Percentiles rank a stretch among this genome's conserved stretches.
These are phyloP conservation scores for Brienomyrus brachyistius DNA, from an alignment of 2,113 vertebrate genomes.

Conservation along the genomic window DNA sequence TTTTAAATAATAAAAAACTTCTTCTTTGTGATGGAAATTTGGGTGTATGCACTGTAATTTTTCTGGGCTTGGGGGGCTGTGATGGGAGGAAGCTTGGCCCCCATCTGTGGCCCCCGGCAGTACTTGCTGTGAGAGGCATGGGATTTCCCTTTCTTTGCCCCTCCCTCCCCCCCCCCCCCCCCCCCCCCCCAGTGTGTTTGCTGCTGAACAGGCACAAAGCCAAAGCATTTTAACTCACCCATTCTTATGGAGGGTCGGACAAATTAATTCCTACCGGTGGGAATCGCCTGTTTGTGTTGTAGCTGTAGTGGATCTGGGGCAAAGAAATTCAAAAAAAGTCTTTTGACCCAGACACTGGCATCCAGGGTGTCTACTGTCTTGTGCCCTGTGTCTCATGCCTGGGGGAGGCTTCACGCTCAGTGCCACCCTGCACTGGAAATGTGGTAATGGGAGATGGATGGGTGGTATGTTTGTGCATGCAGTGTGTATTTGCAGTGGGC, in stretches of 20 bases:
- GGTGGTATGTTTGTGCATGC: background rate
- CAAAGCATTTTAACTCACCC: background rate
- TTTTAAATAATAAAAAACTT: background rate
- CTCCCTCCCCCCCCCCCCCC: background rate
- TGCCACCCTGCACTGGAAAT: background rate
- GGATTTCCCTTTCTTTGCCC: conserved; percentile 24
- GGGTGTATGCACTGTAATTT: background rate
- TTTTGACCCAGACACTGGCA: background rate
- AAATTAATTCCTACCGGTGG: background rate
- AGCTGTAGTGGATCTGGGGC: background rate
- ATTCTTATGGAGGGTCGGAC: background rate
- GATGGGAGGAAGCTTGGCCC: background rate
- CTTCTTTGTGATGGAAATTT: background rate
- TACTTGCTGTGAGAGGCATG: conserved; percentile 14
- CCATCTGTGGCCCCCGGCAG: conserved; percentile 3
- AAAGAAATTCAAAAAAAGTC: background rate
- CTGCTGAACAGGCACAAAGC: background rate
- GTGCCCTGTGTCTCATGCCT: background rate
- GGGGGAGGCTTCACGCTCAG: fast-evolving
- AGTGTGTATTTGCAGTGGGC: background rate
- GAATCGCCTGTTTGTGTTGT: background rate
- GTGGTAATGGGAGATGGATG: background rate
- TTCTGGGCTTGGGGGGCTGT: background rate
- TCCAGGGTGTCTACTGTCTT: background rate
- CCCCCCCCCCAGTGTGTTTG: no score